A percentile compares a stretch with the other conserved stretches of the same genome.
Conservation (phyloP, 2,888 invertebrate species). For the Tuta absoluta region DNA sequence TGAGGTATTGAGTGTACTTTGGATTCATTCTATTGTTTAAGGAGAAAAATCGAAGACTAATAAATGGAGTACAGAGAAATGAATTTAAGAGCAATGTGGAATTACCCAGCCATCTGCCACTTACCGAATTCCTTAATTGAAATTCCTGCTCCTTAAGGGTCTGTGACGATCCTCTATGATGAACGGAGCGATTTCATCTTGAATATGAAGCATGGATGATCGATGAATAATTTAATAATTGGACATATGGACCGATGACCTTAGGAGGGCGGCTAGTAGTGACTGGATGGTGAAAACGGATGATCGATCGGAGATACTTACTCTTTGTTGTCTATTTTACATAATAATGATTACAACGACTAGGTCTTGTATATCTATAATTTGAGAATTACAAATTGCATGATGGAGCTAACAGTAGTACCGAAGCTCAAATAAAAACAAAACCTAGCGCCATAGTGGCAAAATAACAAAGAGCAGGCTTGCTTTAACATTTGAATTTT, state of each 20-base stretch:
- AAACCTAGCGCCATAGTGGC: not conserved
- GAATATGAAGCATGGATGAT: slow-evolving; percentile 8
- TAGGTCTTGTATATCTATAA: not conserved
- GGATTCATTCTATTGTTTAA: no score
- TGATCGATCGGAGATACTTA: no score
- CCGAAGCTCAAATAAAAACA: not conserved
- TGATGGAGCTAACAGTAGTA: not conserved
- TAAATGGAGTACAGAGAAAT: no score
- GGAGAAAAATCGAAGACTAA: no score
- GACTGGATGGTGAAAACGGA: no score
- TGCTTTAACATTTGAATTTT: slow-evolving; percentile 7
- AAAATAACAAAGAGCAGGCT: not conserved
- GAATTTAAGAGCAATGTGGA: no score
- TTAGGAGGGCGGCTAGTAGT: no score
- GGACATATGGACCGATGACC: no score
- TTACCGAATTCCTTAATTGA: slow-evolving; percentile 32
- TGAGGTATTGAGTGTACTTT: no score
- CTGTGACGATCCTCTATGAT: slow-evolving; percentile 20
- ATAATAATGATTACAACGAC: no score
- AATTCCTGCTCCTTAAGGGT: slow-evolving; percentile 27
- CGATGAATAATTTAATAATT: not conserved
- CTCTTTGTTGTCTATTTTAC: no score
- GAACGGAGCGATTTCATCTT: not conserved
- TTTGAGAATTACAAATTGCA: not conserved
- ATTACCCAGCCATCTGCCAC: slow-evolving; percentile 33